A percentile compares a stretch with the other conserved stretches of the same genome.
Evolutionary conservation across 2,888 invertebrate species (phyloP).

Genomic region (Synergus itoensis): DNA sequence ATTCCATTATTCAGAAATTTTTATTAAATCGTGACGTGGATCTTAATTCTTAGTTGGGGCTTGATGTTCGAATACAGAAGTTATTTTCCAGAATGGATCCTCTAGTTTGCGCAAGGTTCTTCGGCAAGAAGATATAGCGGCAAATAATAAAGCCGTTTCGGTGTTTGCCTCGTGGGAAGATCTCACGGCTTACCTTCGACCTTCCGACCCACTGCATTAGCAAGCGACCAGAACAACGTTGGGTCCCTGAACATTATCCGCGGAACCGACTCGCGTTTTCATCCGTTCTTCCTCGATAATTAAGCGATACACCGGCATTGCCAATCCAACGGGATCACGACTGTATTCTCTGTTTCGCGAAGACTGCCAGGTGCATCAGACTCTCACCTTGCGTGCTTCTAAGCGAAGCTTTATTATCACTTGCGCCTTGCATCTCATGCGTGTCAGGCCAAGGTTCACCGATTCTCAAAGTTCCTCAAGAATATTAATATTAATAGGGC

Average conservation of each 20-base stretch:
- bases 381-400: constrained; percentile 21
- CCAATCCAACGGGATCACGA: constrained; percentile 34
- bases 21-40: background rate
- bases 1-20: too few relatives aligned
- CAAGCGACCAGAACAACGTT: constrained; percentile 54
- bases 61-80: background rate
- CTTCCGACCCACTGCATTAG: constrained; percentile 60
- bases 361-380: constrained; percentile 30
- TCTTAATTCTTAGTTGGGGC: background rate
- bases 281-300: constrained; percentile 61
- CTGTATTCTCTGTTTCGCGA: constrained; percentile 27
- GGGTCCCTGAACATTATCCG: constrained; percentile 56
- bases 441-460: constrained; percentile 25
- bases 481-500: background rate
- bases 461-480: background rate
- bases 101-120: constrained; percentile 25
- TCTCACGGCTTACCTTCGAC: constrained; percentile 72
- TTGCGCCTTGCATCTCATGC: constrained; percentile 12
- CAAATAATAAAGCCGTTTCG: constrained; percentile 60
- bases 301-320: constrained; percentile 58
- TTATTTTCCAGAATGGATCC: background rate
- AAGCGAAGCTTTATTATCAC: constrained; percentile 38
- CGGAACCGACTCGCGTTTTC: constrained; percentile 52
- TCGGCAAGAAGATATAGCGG: constrained; percentile 55
- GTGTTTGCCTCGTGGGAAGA: constrained; percentile 70